A percentile compares a stretch with the other conserved stretches of the same genome.
Evolutionary conservation across 2,797 vertebrate species (phyloP).

Genomic region (Dendrocincla fuliginosa): DNA sequence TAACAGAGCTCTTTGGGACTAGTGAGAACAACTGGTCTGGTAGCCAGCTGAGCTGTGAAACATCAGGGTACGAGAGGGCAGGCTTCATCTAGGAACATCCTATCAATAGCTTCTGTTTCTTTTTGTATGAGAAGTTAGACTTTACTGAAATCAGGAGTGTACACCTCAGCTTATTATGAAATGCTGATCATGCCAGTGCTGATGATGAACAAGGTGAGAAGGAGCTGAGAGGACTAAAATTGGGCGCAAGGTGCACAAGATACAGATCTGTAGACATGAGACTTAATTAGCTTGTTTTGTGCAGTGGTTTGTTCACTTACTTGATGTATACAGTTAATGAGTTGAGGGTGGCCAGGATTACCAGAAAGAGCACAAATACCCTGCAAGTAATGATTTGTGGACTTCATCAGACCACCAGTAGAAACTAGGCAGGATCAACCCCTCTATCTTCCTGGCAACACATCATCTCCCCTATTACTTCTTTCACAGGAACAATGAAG

Average conservation of each 20-base stretch:
- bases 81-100: neutral
- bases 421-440: neutral
- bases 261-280: neutral
- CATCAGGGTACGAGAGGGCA: neutral
- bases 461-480: neutral
- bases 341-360: neutral
- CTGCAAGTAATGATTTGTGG: neutral
- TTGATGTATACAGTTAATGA: neutral
- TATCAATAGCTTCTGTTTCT: neutral
- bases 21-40: neutral
- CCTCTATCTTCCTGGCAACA: neutral
- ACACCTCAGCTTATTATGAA: fast-evolving
- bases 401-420: neutral
- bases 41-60: neutral
- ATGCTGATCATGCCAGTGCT: neutral
- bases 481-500: neutral
- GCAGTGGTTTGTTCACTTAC: neutral
- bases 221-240: neutral
- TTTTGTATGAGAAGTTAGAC: neutral
- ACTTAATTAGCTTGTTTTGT: neutral
- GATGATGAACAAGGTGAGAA: neutral
- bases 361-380: neutral
- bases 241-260: neutral
- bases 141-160: neutral
- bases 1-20: neutral